Conservation (phyloP, 1,140 invertebrate genomes). For the Physella acuta region DNA sequence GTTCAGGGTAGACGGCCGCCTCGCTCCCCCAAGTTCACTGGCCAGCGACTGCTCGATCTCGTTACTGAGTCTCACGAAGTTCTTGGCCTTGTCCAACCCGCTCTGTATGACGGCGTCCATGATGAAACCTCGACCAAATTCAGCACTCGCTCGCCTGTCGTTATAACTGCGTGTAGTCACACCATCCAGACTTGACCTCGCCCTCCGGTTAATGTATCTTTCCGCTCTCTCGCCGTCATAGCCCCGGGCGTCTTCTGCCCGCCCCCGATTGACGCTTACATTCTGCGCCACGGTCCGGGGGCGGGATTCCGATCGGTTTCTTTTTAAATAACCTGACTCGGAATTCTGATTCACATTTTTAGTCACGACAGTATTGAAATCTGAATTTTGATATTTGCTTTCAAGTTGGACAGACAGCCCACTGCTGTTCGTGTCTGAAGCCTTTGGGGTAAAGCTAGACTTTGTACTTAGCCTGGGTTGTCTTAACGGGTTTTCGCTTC, state of each 20-base stretch:
- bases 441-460: background rate
- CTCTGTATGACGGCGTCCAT: background rate
- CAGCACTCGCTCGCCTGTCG: background rate
- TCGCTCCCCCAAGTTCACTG: background rate
- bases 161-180: background rate
- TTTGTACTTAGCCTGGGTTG: background rate
- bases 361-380: background rate
- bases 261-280: background rate
- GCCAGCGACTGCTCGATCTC: background rate
- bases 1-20: background rate
- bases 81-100: background rate
- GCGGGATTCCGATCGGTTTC: background rate
- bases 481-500: background rate
- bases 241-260: background rate
- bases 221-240: background rate
- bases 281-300: background rate
- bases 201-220: background rate
- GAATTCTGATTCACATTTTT: background rate
- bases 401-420: no score
- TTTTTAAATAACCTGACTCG: background rate
- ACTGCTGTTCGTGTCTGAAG: no score
- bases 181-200: background rate
- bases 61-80: background rate
- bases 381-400: no score
- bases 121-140: background rate